A percentile compares a stretch with the other conserved stretches of the same genome.
phyloP scores from a whole-genome alignment of 2,888 invertebrate genomes.

The Cerastoderma edule region DNA sequence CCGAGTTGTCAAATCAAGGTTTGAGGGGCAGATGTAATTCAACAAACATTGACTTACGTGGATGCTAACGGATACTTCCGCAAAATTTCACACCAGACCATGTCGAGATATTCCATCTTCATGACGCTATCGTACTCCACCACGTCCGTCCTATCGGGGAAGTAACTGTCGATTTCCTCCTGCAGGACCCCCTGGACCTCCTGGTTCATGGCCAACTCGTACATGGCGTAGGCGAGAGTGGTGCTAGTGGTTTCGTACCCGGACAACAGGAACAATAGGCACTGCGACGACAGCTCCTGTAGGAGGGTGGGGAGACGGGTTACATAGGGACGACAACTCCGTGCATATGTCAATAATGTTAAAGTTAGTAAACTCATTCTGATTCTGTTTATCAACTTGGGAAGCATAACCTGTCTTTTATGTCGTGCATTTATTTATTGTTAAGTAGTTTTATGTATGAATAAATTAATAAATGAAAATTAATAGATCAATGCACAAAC shows the following conservation, averaged over 20 bases:
- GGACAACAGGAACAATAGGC: conserved; percentile 84
- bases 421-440: too few relatives aligned
- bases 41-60: conserved; percentile 70
- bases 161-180: conserved; percentile 82
- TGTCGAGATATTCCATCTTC: conserved; percentile 83
- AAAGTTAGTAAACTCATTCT: too few relatives aligned
- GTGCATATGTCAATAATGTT: too few relatives aligned
- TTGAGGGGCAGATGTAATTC: too few relatives aligned
- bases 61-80: conserved; percentile 83
- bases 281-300: conserved; percentile 80
- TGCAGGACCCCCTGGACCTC: conserved; percentile 84
- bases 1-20: too few relatives aligned
- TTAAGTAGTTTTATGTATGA: too few relatives aligned
- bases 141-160: conserved; percentile 67
- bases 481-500: too few relatives aligned
- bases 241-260: conserved; percentile 86
- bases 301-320: too few relatives aligned
- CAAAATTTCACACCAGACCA: conserved; percentile 84
- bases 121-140: conserved; percentile 80
- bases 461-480: too few relatives aligned
- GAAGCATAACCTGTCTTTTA: too few relatives aligned
- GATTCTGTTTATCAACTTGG: too few relatives aligned
- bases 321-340: too few relatives aligned
- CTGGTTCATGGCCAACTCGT: conserved; percentile 84
- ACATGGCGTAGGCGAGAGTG: conserved; percentile 84